These are phyloP conservation scores for Anabas testudineus DNA, from an alignment of 2,797 vertebrate species.

Conservation along the genomic window DNA sequence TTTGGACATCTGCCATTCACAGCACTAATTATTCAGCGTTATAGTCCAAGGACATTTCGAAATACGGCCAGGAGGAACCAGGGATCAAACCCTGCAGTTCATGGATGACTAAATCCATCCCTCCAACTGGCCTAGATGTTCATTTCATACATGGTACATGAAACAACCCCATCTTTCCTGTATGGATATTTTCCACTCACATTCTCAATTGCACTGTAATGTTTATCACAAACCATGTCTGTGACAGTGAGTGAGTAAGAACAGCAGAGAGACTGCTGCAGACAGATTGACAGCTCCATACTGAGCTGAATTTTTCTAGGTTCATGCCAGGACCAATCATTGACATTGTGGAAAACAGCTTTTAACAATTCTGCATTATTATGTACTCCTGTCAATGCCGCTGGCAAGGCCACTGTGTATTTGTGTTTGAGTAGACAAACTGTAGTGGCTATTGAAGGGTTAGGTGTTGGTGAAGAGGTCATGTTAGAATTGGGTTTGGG, in stretches of 20 bases:
- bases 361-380: constrained; percentile 66
- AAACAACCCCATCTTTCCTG: no score
- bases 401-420: constrained; percentile 25
- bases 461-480: no score
- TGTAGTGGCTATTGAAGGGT: neutral
- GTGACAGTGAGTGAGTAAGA: constrained; percentile 2
- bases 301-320: constrained; percentile 42
- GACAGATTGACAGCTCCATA: constrained; percentile 21
- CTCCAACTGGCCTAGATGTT: no score
- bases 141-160: no score
- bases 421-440: neutral
- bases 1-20: no score
- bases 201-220: neutral
- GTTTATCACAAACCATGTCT: neutral
- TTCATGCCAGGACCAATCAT: constrained; percentile 42
- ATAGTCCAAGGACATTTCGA: no score
- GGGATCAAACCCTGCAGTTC: no score
- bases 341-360: constrained; percentile 64
- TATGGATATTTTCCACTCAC: constrained; percentile 1
- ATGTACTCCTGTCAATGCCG: constrained; percentile 42
- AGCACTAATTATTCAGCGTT: no score
- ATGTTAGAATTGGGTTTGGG: no score
- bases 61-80: no score
- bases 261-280: neutral
- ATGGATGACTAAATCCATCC: no score